Base-by-base conservation (phyloP, 2,888 invertebrate species). In the Stictocephala bisonia region DNA sequence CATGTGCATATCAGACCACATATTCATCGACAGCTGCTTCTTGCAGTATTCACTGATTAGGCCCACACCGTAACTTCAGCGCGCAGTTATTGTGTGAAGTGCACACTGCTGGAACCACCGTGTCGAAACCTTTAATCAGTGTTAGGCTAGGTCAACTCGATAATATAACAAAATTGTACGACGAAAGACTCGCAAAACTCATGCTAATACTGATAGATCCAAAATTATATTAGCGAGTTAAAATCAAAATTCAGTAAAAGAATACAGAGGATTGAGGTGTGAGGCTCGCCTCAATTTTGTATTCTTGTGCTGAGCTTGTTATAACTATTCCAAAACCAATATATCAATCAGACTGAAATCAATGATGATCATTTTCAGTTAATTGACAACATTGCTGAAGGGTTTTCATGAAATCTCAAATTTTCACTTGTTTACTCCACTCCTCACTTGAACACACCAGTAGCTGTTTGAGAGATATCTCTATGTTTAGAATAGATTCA, bases 321-420 rank as follows among this genome's bases (percentile, higher is more conserved):
- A n/a, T n/a, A n/a, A n/a, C n/a, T n/a, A n/a, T n/a, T n/a, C n/a
- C n/a, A n/a, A n/a, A n/a, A n/a, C n/a, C n/a, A n/a, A n/a, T n/a
- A n/a, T n/a, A n/a, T n/a, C n/a, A n/a, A n/a, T n/a, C n/a, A n/a
- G n/a, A n/a, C n/a, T n/a, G n/a, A n/a, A n/a, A n/a, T n/a, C n/a
- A n/a, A n/a, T n/a, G n/a, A n/a, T n/a, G 15, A 15, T 6, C 9
- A 7, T 44, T 44, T 44, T n/a, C 9, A n/a, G 48, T 22, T 48
- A 60, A 60, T 79, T 35, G 56, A 58, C 44, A 58, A 74, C 71
- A 75, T 73, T 76, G 77, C 76, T 77, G 78, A 78, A 78, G 77
- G 78, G 78, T 78, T 78, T 75, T 75, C 74, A 75, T 58, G 44
- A 71, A 71, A 71, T 58, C 58, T 58, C 35, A 51, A n/a, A n/a